Evolutionary conservation across 2,797 vertebrate genomes (phyloP), one percentile per base, ranked within the genome.

Genomic region (Caiman crocodilus): DNA sequence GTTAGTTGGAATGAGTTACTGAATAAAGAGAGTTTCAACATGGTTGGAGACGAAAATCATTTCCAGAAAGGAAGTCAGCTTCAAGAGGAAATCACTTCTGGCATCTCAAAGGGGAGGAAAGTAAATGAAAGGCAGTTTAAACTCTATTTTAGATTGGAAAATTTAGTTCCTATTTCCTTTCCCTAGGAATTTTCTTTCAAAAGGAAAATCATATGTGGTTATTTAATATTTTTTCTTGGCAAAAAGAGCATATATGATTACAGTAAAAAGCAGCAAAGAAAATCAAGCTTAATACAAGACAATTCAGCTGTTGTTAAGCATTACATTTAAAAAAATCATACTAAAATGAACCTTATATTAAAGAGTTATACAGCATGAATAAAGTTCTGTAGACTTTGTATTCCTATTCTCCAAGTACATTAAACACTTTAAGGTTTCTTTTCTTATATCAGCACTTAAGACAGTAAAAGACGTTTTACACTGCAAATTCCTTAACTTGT

Each of bases 51-150:
- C 64, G 90, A 97, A 98, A 97, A 97, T 97, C 90, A 96, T 96
- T 98, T 98, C 97, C 97, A 98, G 97, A 98, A 97, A 98, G 97
- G 97, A 98, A 98, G 97, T 97, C 93, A 95, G 92, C 94, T 96
- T 97, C 96, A 89, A 96, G 95, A 98, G 96, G 96, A 98, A 98
- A 97, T 97, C 96, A 90, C 95, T 98, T 96, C 94, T 97, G 97
- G 94, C 97, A 95, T 96, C 95, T 97, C 96, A 97, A 97, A 97
- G 95, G 82, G 95, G 90, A 97, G 95, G 94, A 93, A 94, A 91
- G 93, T 89, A 96, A 96, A 96, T 92, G 91, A 95, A 96, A 96
- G 96, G 92, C 69, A 85, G 82, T 97, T 96, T 90, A 94, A 87
- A 94, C 82, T 92, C 93, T 92, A 94, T 94, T 96, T 96, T 91